A percentile compares a stretch with the other conserved stretches of the same genome.
Evolutionary conservation across 2,888 invertebrate genomes (phyloP).

Genomic region (Schizotus pectinicornis): DNA sequence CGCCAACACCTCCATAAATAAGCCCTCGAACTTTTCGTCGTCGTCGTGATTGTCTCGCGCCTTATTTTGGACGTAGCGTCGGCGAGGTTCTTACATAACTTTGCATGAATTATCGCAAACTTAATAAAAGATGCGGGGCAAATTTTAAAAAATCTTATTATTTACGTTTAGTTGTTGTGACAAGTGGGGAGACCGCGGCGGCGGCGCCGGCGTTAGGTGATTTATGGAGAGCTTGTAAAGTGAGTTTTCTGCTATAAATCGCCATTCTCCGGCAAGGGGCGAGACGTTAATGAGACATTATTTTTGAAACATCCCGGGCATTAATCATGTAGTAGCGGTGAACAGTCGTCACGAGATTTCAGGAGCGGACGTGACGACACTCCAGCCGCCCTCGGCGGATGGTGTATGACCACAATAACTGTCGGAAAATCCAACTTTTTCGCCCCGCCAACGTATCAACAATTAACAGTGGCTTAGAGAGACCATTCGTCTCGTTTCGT

Average conservation of each 20-base stretch:
- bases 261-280: conserved; percentile 44
- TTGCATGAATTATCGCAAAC: conserved; percentile 42
- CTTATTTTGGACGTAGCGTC: conserved; percentile 6
- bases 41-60: conserved; percentile 19
- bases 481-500: conserved; percentile 33
- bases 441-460: not conserved
- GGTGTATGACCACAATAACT: not conserved
- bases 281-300: conserved; percentile 56
- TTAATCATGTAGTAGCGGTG: conserved; percentile 47
- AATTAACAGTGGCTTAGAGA: conserved; percentile 19
- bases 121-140: conserved; percentile 40
- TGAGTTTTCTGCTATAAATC: conserved; percentile 52
- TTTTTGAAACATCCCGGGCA: conserved; percentile 53
- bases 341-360: conserved; percentile 36
- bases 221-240: conserved; percentile 51
- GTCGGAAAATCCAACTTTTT: not conserved
- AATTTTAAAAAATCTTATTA: conserved; percentile 45
- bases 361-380: conserved; percentile 35
- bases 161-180: conserved; percentile 50
- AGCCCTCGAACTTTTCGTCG: conserved; percentile 21
- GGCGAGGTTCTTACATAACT: conserved; percentile 36
- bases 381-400: not conserved
- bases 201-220: conserved; percentile 39
- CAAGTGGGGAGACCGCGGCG: conserved; percentile 37
- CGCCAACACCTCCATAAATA: conserved; percentile 22